Percentiles rank a stretch among this genome's conserved stretches.
Conservation (phyloP, 2,888 invertebrate species). For the Muschampia plurimacula region DNA sequence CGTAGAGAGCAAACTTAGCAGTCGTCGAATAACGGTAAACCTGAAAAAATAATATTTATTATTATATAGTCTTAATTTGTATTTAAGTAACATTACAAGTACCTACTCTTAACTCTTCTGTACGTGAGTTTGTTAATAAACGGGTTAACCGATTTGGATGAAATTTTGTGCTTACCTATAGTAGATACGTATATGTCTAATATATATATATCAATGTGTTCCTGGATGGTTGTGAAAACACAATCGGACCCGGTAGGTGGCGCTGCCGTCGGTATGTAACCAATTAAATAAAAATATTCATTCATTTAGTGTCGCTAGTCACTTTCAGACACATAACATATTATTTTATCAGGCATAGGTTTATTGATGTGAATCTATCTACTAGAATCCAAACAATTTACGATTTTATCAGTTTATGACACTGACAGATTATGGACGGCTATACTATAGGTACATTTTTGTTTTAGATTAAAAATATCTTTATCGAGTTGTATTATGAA, state of each 20-base stretch:
- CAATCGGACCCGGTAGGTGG: no score
- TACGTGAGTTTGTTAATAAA: no score
- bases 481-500: slow-evolving; percentile 1
- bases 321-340: no score
- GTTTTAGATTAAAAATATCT: background rate
- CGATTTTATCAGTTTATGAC: background rate
- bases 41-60: slow-evolving; percentile 63
- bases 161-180: no score
- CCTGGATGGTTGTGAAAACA: no score
- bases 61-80: no score
- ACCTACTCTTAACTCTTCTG: no score
- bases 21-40: slow-evolving; percentile 89
- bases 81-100: no score
- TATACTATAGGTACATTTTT: background rate
- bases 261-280: no score
- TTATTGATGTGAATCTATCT: background rate
- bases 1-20: slow-evolving; percentile 86
- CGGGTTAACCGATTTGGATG: no score
- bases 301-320: background rate
- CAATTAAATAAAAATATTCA: background rate
- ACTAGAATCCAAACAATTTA: background rate
- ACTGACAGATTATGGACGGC: background rate
- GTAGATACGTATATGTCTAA: no score
- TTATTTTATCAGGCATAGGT: background rate
- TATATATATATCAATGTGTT: no score